Percentiles rank a stretch among this genome's conserved stretches.
Evolutionary conservation across 2,888 invertebrate species (phyloP).

Genomic region (Heliconius ethilla): DNA sequence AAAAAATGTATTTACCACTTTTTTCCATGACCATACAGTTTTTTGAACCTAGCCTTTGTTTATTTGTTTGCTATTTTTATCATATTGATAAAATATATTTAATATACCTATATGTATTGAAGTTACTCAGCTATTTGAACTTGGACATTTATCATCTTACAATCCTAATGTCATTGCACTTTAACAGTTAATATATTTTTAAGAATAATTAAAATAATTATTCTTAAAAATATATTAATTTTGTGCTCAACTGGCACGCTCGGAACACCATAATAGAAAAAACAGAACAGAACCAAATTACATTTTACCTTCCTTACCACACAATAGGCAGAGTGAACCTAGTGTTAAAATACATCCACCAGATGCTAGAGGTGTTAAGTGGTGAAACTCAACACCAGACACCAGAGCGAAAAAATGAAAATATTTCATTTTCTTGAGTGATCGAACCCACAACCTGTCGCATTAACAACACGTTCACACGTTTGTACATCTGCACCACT

Average conservation of each 20-base stretch:
- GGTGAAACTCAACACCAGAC: not conserved
- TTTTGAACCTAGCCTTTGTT: not conserved
- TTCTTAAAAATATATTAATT: too few relatives aligned
- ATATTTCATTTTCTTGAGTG: not conserved
- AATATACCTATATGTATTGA: not conserved
- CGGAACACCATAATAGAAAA: too few relatives aligned
- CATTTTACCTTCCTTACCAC: not conserved
- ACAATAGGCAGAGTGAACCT: not conserved
- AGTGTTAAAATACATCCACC: not conserved
- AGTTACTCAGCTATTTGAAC: not conserved
- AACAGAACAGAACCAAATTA: too few relatives aligned
- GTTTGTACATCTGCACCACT: not conserved
- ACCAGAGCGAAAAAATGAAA: too few relatives aligned
- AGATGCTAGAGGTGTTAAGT: not conserved
- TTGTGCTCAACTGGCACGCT: too few relatives aligned
- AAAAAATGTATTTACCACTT: not conserved
- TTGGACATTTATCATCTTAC: not conserved
- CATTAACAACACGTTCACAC: not conserved
- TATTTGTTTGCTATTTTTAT: not conserved
- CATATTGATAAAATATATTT: not conserved
- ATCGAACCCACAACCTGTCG: not conserved
- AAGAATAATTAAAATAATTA: not conserved
- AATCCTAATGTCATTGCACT: not conserved
- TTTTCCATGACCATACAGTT: not conserved
- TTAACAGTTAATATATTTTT: not conserved